These are phyloP conservation scores for Liparis tanakae DNA, from an alignment of 2,797 vertebrate genomes.

Conservation along the genomic window DNA sequence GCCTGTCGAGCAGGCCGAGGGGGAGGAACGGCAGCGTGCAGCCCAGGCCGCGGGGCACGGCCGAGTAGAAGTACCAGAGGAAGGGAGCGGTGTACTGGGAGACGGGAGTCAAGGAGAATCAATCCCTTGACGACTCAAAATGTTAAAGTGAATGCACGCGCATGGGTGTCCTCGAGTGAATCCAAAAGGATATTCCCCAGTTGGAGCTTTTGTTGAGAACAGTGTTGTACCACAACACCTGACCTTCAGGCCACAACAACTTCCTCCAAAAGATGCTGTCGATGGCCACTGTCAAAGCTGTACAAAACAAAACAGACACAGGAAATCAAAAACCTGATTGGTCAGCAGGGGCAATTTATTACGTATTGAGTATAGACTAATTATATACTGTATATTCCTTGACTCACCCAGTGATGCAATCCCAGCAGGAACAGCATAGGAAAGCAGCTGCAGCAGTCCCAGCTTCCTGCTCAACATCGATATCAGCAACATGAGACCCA, in stretches of 20 bases:
- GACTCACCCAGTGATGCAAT: constrained; percentile 88
- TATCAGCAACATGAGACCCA: constrained; percentile 91
- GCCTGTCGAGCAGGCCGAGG: constrained; percentile 88
- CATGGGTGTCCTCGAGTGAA: not conserved
- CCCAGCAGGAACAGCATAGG: constrained; percentile 88
- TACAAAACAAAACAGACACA: constrained; percentile 7
- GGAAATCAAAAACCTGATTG: constrained; percentile 13
- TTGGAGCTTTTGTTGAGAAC: constrained; percentile 94
- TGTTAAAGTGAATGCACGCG: not conserved
- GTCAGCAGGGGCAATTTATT: not conserved
- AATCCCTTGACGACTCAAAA: not conserved
- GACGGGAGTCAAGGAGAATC: constrained; percentile 73
- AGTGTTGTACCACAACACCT: constrained; percentile 96
- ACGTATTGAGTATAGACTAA: not conserved
- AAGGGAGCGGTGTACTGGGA: constrained; percentile 89
- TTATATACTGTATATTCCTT: not conserved
- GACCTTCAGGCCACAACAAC: constrained; percentile 94
- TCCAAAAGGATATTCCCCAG: constrained; percentile 97
- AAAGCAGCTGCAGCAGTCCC: constrained; percentile 79
- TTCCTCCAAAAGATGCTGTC: constrained; percentile 92
- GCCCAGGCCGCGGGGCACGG: constrained; percentile 90
- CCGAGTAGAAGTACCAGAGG: constrained; percentile 98
- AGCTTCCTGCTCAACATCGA: constrained; percentile 84
- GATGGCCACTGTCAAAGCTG: constrained; percentile 88
- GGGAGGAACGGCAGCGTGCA: constrained; percentile 90